A percentile compares a stretch with the other conserved stretches of the same genome.
Conservation (phyloP, 2,888 invertebrate species). For the Hypolimnas misippus region DNA sequence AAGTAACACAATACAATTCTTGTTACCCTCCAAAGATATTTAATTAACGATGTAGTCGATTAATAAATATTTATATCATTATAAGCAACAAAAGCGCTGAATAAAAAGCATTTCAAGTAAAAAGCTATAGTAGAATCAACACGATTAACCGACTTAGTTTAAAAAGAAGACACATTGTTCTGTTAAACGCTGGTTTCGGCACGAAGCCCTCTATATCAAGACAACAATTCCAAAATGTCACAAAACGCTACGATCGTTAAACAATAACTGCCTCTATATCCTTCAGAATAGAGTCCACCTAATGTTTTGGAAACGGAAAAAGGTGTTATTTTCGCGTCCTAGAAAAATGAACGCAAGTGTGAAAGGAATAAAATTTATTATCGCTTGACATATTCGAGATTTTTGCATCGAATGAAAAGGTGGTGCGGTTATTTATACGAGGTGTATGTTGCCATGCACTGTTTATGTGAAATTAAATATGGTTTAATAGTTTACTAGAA, state of each 20-base stretch:
- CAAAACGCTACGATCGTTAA: slow-evolving; percentile 48
- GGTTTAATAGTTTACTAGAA: slow-evolving; percentile 77
- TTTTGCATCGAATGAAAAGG: slow-evolving; percentile 61
- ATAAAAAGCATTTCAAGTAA: slow-evolving; percentile 25
- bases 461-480: slow-evolving; percentile 78
- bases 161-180: slow-evolving; percentile 76
- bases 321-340: slow-evolving; percentile 43
- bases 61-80: slow-evolving; percentile 20
- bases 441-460: slow-evolving; percentile 71
- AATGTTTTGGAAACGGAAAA: slow-evolving; percentile 42
- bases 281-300: slow-evolving; percentile 48
- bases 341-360: slow-evolving; percentile 58
- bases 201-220: slow-evolving; percentile 74
- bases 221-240: slow-evolving; percentile 62
- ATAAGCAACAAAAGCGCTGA: slow-evolving; percentile 5
- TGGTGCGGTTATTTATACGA: slow-evolving; percentile 64
- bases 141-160: slow-evolving; percentile 67
- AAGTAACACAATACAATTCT: no score
- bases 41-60: not conserved
- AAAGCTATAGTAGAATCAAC: slow-evolving; percentile 58
- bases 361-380: slow-evolving; percentile 57
- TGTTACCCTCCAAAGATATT: no score
- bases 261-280: slow-evolving; percentile 52
- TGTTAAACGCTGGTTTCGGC: slow-evolving; percentile 79
- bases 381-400: slow-evolving; percentile 49